A percentile compares a stretch with the other conserved stretches of the same genome.
Conservation (phyloP, 2,113 vertebrate genomes). For the Corapipo altera region DNA sequence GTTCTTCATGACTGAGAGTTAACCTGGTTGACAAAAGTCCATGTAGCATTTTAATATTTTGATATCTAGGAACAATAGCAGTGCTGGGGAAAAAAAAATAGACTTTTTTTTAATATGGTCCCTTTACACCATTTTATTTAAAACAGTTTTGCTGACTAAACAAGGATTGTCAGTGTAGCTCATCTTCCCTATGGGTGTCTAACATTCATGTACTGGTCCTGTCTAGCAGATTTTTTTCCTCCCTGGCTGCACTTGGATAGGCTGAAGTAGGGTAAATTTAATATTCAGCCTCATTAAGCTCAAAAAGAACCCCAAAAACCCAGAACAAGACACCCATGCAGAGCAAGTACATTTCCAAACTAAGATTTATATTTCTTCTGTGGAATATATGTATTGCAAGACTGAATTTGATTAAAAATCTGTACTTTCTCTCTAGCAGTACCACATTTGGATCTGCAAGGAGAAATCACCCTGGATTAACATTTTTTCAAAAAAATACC, state of each 20-base stretch:
- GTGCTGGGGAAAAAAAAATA: neutral
- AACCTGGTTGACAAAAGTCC: neutral
- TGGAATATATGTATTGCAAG: neutral
- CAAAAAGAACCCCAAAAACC: neutral
- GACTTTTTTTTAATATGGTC: neutral
- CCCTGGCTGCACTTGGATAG: neutral
- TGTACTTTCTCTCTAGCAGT: neutral
- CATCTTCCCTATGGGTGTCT: neutral
- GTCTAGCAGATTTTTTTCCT: neutral
- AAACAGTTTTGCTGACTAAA: neutral
- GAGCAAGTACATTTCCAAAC: neutral
- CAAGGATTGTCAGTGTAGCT: neutral
- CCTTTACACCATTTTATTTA: neutral
- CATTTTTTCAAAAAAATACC: neutral
- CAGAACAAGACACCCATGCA: rapidly evolving
- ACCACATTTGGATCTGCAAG: neutral
- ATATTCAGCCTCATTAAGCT: neutral
- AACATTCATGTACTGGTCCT: neutral
- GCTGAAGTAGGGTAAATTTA: neutral
- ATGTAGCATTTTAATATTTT: neutral
- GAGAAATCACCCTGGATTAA: neutral
- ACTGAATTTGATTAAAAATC: neutral
- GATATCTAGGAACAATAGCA: neutral
- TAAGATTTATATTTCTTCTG: neutral
- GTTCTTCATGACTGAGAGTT: neutral